Evolutionary conservation across 2,888 invertebrate species (phyloP).

Genomic region (Dexiosoma caninum): DNA sequence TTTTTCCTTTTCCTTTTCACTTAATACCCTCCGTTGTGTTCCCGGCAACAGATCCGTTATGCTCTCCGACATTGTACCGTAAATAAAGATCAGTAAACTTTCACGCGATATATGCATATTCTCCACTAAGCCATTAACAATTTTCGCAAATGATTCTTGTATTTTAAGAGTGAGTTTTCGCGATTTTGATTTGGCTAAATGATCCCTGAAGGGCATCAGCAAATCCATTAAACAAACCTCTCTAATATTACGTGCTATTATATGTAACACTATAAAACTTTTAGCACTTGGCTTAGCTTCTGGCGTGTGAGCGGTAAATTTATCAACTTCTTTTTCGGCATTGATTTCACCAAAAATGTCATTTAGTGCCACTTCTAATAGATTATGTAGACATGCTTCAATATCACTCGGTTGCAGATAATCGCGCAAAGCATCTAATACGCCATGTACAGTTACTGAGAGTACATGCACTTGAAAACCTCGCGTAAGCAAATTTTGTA

Average conservation of each 20-base stretch:
- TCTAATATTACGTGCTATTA: constrained; percentile 88
- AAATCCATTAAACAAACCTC: constrained; percentile 87
- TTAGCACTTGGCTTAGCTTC: constrained; percentile 91
- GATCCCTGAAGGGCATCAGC: constrained; percentile 88
- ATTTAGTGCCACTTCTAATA: constrained; percentile 89
- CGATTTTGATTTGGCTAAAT: constrained; percentile 86
- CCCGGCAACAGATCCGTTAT: constrained; percentile 84
- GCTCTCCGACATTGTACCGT: constrained; percentile 88
- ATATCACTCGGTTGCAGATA: constrained; percentile 87
- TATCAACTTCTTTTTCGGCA: constrained; percentile 94
- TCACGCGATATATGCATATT: constrained; percentile 87
- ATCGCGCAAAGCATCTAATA: constrained; percentile 85
- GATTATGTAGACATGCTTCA: constrained; percentile 86
- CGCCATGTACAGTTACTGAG: constrained; percentile 90
- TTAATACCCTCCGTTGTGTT: constrained; percentile 78
- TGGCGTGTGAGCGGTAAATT: constrained; percentile 87
- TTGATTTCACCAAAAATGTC: constrained; percentile 93
- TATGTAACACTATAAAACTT: constrained; percentile 90
- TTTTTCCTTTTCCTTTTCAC: constrained; percentile 80
- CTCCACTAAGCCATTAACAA: constrained; percentile 88
- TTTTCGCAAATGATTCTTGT: constrained; percentile 87
- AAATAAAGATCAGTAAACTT: constrained; percentile 87
- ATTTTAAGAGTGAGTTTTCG: constrained; percentile 89
- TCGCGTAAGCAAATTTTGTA: constrained; percentile 87
- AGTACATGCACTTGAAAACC: constrained; percentile 97